Evolutionary conservation across 2,797 vertebrate genomes (phyloP).

Genomic region (Sarcophilus harrisii): DNA sequence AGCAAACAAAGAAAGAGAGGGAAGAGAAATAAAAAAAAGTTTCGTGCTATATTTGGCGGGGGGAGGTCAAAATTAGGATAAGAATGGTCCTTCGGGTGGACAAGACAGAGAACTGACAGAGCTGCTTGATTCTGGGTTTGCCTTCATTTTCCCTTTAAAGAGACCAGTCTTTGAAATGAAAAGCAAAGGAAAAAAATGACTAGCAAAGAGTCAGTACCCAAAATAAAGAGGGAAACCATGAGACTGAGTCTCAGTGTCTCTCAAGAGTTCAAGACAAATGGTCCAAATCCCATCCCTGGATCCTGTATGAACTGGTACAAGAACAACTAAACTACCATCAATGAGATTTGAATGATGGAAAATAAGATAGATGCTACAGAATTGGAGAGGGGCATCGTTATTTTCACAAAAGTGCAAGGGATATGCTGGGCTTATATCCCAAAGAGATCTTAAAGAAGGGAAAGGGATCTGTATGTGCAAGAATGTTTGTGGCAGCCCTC

Average conservation of each 20-base stretch:
- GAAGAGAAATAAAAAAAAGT: not conserved
- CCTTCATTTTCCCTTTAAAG: not conserved
- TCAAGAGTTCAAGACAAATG: not conserved
- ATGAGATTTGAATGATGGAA: not conserved
- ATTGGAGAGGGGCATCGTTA: not conserved
- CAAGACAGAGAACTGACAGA: not conserved
- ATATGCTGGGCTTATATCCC: too few relatives aligned
- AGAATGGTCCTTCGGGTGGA: not conserved
- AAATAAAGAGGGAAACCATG: not conserved
- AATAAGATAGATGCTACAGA: not conserved
- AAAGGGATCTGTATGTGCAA: too few relatives aligned
- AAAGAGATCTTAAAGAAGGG: too few relatives aligned
- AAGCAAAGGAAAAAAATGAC: not conserved
- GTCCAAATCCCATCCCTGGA: not conserved
- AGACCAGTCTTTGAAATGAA: not conserved
- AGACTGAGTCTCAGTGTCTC: not conserved
- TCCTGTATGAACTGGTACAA: not conserved
- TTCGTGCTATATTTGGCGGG: not conserved
- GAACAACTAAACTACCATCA: not conserved
- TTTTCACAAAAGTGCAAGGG: too few relatives aligned
- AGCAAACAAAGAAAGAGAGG: not conserved
- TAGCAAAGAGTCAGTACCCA: not conserved
- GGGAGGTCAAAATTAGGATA: not conserved
- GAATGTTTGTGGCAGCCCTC: too few relatives aligned
- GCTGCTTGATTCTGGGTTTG: too few relatives aligned